Evolutionary conservation across 2,113 vertebrate genomes (phyloP).

Genomic region (Eleginops maclovinus): DNA sequence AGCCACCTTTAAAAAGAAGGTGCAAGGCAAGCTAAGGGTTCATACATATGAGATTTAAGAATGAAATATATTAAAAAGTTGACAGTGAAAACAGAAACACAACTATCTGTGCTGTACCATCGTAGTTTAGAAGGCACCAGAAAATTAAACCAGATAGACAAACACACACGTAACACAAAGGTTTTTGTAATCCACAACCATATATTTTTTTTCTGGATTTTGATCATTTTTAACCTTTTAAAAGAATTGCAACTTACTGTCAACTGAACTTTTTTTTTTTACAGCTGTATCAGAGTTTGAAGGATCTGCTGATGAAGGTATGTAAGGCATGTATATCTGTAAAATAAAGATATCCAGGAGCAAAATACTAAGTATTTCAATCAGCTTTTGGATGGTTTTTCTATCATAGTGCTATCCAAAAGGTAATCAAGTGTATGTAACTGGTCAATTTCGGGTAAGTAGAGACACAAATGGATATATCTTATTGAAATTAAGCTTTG

Average conservation of each 20-base stretch:
- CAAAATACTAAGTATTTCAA: not conserved
- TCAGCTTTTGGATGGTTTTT: too few relatives aligned
- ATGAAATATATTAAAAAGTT: constrained; percentile 20
- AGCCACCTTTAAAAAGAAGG: not conserved
- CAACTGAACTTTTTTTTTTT: not conserved
- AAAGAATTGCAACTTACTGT: not conserved
- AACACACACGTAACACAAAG: not conserved
- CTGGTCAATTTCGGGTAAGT: not conserved
- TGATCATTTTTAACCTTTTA: constrained; percentile 6
- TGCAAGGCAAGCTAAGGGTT: constrained; percentile 1
- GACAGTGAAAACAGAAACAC: constrained; percentile 3
- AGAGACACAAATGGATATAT: not conserved
- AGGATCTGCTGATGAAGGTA: constrained; percentile 67
- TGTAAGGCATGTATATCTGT: constrained; percentile 2
- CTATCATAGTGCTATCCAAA: not conserved
- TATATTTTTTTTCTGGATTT: not conserved
- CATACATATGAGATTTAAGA: not conserved
- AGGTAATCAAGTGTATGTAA: not conserved
- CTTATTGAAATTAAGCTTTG: not conserved
- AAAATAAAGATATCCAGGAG: not conserved
- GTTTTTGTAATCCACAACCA: not conserved
- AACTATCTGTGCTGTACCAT: not conserved
- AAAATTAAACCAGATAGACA: not conserved
- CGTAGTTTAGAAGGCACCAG: not conserved
- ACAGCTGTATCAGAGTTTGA: constrained; percentile 48